Conservation (phyloP, 1,140 invertebrate species). For the Tigriopus japonicus region DNA sequence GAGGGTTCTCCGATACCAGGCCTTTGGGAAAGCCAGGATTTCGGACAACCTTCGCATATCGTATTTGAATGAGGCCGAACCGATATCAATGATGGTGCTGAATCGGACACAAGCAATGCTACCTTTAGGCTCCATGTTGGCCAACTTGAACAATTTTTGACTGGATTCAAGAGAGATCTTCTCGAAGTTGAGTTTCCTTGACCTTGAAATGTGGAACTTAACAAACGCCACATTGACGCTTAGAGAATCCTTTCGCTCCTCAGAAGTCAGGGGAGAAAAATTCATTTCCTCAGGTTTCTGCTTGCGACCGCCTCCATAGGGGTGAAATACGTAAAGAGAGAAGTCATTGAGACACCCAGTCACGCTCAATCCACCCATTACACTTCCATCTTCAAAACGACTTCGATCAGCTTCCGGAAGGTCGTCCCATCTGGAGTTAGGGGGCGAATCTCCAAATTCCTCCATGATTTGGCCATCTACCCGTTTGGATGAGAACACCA, state of each 20-base stretch:
- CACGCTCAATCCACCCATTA: conserved; percentile 69
- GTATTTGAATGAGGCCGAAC: conserved; percentile 95
- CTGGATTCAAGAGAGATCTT: conserved; percentile 39
- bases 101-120: conserved; percentile 21
- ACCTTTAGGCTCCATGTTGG: conserved; percentile 16
- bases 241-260: conserved; percentile 79
- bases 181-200: conserved; percentile 53
- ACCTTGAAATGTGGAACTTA: conserved; percentile 79
- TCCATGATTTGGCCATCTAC: conserved; percentile 43
- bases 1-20: conserved; percentile 86
- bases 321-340: conserved; percentile 92
- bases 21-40: conserved; percentile 91
- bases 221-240: conserved; percentile 94
- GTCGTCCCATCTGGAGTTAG: neutral
- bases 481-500: conserved; percentile 75
- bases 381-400: conserved; percentile 20
- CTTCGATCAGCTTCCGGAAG: neutral
- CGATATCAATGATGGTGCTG: conserved; percentile 76
- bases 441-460: neutral
- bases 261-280: conserved; percentile 47
- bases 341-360: conserved; percentile 89
- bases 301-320: conserved; percentile 75
- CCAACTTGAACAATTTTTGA: conserved; percentile 76
- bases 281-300: conserved; percentile 17
- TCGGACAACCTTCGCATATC: conserved; percentile 95